Evolutionary conservation across 2,113 vertebrate genomes (phyloP), one percentile per base, ranked within the genome.

Genomic region (Colistium nudipinnis): DNA sequence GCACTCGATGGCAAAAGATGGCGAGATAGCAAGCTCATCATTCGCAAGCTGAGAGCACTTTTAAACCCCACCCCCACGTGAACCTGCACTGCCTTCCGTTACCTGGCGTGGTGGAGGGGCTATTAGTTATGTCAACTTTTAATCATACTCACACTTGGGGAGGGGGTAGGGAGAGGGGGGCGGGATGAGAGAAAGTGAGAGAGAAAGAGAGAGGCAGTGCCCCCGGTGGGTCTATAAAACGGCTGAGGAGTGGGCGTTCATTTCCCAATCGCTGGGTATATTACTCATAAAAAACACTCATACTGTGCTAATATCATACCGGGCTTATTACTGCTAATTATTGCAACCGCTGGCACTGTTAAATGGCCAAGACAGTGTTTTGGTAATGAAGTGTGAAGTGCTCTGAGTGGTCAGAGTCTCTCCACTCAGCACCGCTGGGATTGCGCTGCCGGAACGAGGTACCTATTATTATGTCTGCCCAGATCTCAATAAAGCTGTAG

Each of bases 71-170:
- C 39, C 76, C 36, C 54, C 31, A 27, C 66, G 81, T 81, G 81
- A 81, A 55, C 48, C 22, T 53, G 73, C 71, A 67, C 51, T 53
- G 76, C 78, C 33, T 71, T 51, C 61, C 69, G 62, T 64, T 65
- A 70, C 76, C 82, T 78, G 68, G 55, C 66, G 86, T 71, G 78
- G 76, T 62, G 59, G 59, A 76, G 74, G 74, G 76, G 80, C 88
- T 92, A 89, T 93, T 89, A 86, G 87, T 87, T 85, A 86, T 91
- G 85, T 88, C 84, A 87, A 86, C 85, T 86, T 83, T 82, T 88
- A 83, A 89, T 92, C 87, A 86, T 69, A 41, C 75, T 81, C 54
- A 27, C 11, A 14, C 69, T 74, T 55, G 57, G 57, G 66, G 44
- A 38, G 54, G 17, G 66, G 63, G 45, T n/a, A 9, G 44, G 41